Evolutionary conservation across 2,888 invertebrate species (phyloP).

Genomic region (Pseudanteris insignis): DNA sequence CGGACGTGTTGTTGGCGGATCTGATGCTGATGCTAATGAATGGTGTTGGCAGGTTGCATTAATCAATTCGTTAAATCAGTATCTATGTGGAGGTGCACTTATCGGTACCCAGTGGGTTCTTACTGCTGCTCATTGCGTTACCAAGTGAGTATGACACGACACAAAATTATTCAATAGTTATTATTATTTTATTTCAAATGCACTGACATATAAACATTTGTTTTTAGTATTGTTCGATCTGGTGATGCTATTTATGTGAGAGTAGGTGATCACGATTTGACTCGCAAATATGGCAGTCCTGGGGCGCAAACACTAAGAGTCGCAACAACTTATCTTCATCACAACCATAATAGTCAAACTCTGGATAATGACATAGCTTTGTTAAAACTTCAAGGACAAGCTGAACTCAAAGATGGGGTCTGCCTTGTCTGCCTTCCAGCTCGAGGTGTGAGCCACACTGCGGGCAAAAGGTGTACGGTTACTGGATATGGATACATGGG

Average conservation of each 20-base stretch:
- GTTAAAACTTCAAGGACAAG: constrained; percentile 87
- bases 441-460: constrained; percentile 85
- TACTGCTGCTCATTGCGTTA: constrained; percentile 93
- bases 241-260: constrained; percentile 93
- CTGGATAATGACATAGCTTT: constrained; percentile 94
- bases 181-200: too few relatives aligned
- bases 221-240: constrained; percentile 89
- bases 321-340: constrained; percentile 93
- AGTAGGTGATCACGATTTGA: constrained; percentile 92
- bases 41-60: constrained; percentile 97
- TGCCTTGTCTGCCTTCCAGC: constrained; percentile 89
- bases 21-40: constrained; percentile 89
- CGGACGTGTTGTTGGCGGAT: constrained; percentile 84
- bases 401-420: constrained; percentile 85
- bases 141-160: constrained; percentile 88
- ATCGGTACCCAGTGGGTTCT: constrained; percentile 95
- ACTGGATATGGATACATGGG: constrained; percentile 95
- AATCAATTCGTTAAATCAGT: constrained; percentile 92
- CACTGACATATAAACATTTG: too few relatives aligned
- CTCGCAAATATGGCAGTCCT: constrained; percentile 88
- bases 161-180: too few relatives aligned
- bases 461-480: constrained; percentile 90
- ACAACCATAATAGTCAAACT: constrained; percentile 95
- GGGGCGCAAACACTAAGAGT: constrained; percentile 91
- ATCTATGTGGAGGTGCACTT: constrained; percentile 90